These are phyloP conservation scores for Pheosia tremula DNA, from an alignment of 2,888 invertebrate species.

Conservation along the genomic window DNA sequence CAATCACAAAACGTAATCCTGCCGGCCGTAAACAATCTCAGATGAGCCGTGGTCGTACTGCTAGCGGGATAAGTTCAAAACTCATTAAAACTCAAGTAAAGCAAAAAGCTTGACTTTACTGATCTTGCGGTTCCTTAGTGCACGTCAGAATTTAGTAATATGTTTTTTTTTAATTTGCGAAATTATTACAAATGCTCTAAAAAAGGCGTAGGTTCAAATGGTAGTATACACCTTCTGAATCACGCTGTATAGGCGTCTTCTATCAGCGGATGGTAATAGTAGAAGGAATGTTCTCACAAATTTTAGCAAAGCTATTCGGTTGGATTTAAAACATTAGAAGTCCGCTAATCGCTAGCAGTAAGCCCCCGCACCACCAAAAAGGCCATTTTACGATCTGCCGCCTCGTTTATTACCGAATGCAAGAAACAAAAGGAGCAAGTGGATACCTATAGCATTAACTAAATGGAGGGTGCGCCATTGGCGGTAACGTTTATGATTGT, in stretches of 20 bases:
- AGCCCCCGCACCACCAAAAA: slow-evolving; percentile 40
- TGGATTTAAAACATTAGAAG: not conserved
- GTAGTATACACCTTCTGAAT: no score
- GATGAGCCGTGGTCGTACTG: slow-evolving; percentile 23
- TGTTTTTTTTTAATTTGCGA: no score
- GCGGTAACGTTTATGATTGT: slow-evolving; percentile 62
- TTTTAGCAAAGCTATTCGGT: not conserved
- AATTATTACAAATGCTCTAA: no score
- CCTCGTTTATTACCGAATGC: slow-evolving; percentile 71
- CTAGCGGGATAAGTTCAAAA: slow-evolving; percentile 11
- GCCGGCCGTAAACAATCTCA: slow-evolving; percentile 75
- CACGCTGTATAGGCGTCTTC: no score
- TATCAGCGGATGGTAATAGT: no score
- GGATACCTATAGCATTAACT: slow-evolving; percentile 62
- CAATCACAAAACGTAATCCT: slow-evolving; percentile 79
- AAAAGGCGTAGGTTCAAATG: no score
- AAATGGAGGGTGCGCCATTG: slow-evolving; percentile 62
- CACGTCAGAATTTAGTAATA: no score
- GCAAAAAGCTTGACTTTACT: not conserved
- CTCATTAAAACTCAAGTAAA: not conserved
- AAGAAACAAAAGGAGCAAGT: slow-evolving; percentile 58
- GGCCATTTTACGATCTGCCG: slow-evolving; percentile 76
- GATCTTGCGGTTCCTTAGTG: no score
- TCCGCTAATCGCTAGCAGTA: slow-evolving; percentile 24
- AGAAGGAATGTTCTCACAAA: no score